Percentiles rank a stretch among this genome's conserved stretches.
Conservation (phyloP, 1,140 invertebrate genomes). For the Drosophila oshimai region DNA sequence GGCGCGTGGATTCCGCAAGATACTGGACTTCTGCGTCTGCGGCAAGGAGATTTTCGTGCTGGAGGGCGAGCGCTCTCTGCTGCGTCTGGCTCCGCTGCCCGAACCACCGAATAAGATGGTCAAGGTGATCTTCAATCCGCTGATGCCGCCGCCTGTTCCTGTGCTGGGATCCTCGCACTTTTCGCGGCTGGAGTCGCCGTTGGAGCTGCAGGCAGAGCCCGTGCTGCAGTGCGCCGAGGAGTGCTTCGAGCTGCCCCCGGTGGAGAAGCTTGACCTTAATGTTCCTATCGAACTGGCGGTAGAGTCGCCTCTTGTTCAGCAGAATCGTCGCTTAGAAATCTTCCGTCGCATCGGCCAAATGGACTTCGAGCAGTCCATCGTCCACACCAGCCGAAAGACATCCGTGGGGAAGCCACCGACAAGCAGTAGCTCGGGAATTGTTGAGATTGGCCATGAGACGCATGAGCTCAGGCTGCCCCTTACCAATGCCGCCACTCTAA, state of each 20-base stretch:
- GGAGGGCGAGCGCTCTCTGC: constrained; percentile 86
- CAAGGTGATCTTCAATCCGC: constrained; percentile 76
- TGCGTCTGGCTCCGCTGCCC: constrained; percentile 84
- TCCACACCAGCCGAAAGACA: constrained; percentile 56
- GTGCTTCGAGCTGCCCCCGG: constrained; percentile 83
- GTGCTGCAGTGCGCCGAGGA: constrained; percentile 83
- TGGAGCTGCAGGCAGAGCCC: constrained; percentile 59
- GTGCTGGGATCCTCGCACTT: constrained; percentile 46
- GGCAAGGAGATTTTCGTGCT: constrained; percentile 89
- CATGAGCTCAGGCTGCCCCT: constrained; percentile 38
- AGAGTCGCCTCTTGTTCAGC: constrained; percentile 73
- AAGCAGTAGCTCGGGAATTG: constrained; percentile 43
- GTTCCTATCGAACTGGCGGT: constrained; percentile 82
- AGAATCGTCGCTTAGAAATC: constrained; percentile 77
- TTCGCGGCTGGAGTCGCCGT: constrained; percentile 53
- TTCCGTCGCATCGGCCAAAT: constrained; percentile 76
- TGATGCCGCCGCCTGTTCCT: constrained; percentile 72
- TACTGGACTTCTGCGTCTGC: constrained; percentile 69
- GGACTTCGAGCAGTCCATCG: constrained; percentile 76
- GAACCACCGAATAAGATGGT: constrained; percentile 70
- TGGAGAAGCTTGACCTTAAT: constrained; percentile 82
- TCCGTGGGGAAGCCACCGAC: constrained; percentile 1
- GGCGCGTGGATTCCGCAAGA: constrained; percentile 82
- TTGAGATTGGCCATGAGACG: constrained; percentile 75
- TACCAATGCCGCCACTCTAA: constrained; percentile 61